Evolutionary conservation across 2,113 vertebrate species (phyloP).

Genomic region (Macrotis lagotis): DNA sequence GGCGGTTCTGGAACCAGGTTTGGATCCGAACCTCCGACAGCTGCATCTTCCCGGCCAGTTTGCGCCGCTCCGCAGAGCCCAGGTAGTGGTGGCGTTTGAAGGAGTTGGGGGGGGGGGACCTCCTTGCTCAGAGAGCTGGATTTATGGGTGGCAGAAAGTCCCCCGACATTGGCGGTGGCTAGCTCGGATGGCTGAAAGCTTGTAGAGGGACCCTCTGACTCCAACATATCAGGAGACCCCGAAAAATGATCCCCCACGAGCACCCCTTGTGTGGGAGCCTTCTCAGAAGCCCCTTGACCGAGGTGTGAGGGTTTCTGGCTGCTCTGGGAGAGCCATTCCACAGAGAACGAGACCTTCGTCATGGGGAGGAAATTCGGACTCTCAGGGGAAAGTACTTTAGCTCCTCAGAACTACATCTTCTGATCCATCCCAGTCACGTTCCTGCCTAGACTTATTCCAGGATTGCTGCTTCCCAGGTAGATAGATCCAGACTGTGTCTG

Average conservation of each 20-base stretch:
- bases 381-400: background rate
- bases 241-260: background rate
- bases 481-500: too few relatives aligned
- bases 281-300: background rate
- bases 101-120: conserved; percentile 41
- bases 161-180: background rate
- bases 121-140: background rate
- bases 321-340: conserved; percentile 84
- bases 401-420: too few relatives aligned
- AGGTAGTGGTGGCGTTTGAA: conserved; percentile 86
- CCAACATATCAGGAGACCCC: background rate
- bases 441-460: too few relatives aligned
- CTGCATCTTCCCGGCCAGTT: conserved; percentile 81
- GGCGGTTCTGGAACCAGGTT: conserved; percentile 91
- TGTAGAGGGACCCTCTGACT: background rate
- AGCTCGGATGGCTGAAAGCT: background rate
- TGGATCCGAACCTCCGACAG: conserved; percentile 91
- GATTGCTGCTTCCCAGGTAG: too few relatives aligned
- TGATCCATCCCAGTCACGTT: too few relatives aligned
- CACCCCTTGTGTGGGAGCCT: background rate
- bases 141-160: background rate
- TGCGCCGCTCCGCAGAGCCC: conserved; percentile 80
- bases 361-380: background rate
- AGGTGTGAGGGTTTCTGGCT: conserved; percentile 58
- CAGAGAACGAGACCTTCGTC: conserved; percentile 81